Conservation (phyloP, 2,113 vertebrate genomes). For the Thinocorus orbignyianus region DNA sequence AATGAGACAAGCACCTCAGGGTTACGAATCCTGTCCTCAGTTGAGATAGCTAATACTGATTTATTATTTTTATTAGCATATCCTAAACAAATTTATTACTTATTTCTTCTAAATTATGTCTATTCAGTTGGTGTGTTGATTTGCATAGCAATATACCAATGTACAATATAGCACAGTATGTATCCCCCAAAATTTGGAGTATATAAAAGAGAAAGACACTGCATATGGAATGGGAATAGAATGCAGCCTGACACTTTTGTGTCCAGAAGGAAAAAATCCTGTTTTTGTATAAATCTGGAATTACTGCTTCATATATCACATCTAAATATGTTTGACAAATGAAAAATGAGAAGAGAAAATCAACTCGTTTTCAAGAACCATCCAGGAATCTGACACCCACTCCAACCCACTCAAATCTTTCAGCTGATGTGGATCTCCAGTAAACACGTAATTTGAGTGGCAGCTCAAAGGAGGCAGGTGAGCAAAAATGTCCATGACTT, state of each 20-base stretch:
- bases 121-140: accelerated
- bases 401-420: background rate
- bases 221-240: accelerated
- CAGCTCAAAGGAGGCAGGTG: background rate
- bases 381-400: background rate
- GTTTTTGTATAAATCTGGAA: background rate
- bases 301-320: background rate
- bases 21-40: background rate
- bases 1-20: background rate
- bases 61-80: background rate
- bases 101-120: background rate
- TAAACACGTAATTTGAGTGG: background rate
- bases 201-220: background rate
- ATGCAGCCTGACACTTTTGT: background rate
- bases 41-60: background rate
- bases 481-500: background rate
- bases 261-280: too few relatives aligned
- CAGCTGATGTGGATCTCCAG: background rate
- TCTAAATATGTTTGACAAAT: background rate
- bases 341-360: background rate
- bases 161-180: background rate
- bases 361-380: background rate
- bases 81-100: background rate
- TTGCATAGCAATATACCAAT: background rate
- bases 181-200: background rate